A percentile compares a stretch with the other conserved stretches of the same genome.
phyloP scores from a whole-genome alignment of 2,888 invertebrate species.

The Lepidonotus clava region DNA sequence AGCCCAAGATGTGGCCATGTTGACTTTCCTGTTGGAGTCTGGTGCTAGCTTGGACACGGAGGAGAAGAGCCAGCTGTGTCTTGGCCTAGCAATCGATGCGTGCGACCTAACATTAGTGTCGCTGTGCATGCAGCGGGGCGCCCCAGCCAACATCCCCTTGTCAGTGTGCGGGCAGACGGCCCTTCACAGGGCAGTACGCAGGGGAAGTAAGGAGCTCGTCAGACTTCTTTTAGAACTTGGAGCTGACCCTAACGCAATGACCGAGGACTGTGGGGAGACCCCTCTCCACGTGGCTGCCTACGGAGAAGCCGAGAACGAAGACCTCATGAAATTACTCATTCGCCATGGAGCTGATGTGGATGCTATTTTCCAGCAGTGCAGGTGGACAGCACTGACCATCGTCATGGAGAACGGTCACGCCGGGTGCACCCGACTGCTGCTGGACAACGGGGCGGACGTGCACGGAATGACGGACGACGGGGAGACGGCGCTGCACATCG shows the following conservation, averaged over 20 bases:
- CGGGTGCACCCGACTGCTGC: constrained; percentile 27
- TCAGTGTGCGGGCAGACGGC: constrained; percentile 39
- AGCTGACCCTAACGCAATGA: constrained; percentile 23
- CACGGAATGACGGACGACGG: constrained; percentile 31
- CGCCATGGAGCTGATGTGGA: constrained; percentile 30
- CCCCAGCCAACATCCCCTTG: background rate
- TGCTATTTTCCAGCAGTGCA: constrained; percentile 44
- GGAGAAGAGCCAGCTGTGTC: constrained; percentile 39
- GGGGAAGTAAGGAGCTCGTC: constrained; percentile 29
- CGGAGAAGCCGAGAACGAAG: constrained; percentile 34
- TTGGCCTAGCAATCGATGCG: constrained; percentile 10
- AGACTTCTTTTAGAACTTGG: background rate
- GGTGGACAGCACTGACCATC: constrained; percentile 34
- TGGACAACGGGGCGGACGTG: constrained; percentile 39
- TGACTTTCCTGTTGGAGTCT: background rate
- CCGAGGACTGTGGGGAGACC: constrained; percentile 36
- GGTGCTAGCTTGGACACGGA: background rate
- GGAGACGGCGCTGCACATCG: constrained; percentile 38
- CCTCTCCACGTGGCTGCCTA: constrained; percentile 38
- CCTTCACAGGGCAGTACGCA: constrained; percentile 16
- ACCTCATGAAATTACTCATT: constrained; percentile 22
- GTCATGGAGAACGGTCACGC: constrained; percentile 40
- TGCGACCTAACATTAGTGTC: background rate
- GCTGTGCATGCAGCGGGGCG: constrained; percentile 24
- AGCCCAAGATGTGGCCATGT: constrained; percentile 33